These are phyloP conservation scores for Hemicrepidius hirtus DNA, from an alignment of 2,888 invertebrate genomes.

Conservation along the genomic window DNA sequence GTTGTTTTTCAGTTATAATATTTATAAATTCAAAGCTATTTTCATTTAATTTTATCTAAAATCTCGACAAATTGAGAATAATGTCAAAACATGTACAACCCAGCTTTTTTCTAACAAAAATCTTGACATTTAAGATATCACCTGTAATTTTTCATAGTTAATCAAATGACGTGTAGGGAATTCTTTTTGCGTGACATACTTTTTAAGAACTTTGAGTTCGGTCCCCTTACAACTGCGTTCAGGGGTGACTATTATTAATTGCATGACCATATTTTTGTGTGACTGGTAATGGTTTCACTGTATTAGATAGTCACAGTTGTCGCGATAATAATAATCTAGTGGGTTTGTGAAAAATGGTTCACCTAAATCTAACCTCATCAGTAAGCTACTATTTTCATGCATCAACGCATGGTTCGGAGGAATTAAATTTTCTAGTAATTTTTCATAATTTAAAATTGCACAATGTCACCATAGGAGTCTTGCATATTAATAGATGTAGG, in stretches of 20 bases:
- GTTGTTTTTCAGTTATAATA: background rate
- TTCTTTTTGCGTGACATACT: conserved; percentile 49
- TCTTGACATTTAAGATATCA: conserved; percentile 37
- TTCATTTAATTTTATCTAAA: conserved; percentile 29
- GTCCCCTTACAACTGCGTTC: conserved; percentile 18
- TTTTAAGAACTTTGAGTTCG: conserved; percentile 37
- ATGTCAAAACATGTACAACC: conserved; percentile 26
- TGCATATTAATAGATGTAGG: too few relatives aligned
- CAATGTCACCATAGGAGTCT: too few relatives aligned
- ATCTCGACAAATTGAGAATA: conserved; percentile 38
- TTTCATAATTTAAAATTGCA: too few relatives aligned
- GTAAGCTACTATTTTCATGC: background rate
- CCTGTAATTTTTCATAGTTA: conserved; percentile 46
- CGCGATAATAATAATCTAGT: conserved; percentile 23
- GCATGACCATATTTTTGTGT: conserved; percentile 28
- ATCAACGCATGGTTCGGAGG: too few relatives aligned
- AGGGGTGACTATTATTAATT: conserved; percentile 37
- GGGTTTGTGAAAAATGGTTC: conserved; percentile 14
- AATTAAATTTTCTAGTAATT: too few relatives aligned
- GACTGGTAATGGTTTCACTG: conserved; percentile 37
- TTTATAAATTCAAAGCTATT: background rate
- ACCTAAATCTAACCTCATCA: background rate
- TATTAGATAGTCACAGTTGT: conserved; percentile 35
- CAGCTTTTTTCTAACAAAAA: conserved; percentile 15
- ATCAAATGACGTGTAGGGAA: conserved; percentile 41